phyloP scores from a whole-genome alignment of 2,797 vertebrate genomes.

The Dryobates pubescens region DNA sequence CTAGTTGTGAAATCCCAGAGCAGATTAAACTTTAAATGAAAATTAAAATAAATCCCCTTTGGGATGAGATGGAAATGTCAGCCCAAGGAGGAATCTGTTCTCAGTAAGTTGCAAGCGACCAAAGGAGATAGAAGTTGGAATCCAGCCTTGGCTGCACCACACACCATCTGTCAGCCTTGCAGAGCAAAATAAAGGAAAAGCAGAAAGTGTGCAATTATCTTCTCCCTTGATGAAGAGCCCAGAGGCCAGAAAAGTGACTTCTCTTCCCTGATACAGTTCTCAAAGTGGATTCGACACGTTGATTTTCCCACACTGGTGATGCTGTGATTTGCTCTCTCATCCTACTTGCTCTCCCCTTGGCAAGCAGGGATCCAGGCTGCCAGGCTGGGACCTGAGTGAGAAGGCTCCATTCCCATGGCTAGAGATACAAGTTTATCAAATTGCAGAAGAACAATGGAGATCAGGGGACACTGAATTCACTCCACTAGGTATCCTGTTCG shows the following conservation, averaged over 20 bases:
- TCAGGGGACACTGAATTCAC: background rate
- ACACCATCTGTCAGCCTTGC: constrained; percentile 50
- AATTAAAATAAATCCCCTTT: constrained; percentile 44
- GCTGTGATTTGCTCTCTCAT: rapidly evolving
- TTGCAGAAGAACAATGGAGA: background rate
- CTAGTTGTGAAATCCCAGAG: constrained; percentile 1
- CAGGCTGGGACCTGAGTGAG: background rate
- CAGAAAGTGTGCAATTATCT: background rate
- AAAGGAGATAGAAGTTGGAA: constrained; percentile 44
- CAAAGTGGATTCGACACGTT: background rate
- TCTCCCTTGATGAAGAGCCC: background rate
- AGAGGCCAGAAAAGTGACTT: constrained; percentile 1
- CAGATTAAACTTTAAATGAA: constrained; percentile 17
- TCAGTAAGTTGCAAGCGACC: background rate
- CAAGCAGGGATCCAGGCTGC: background rate
- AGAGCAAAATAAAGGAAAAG: constrained; percentile 16
- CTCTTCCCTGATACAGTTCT: background rate
- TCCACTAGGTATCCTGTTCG: background rate
- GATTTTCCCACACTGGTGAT: background rate
- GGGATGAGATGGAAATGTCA: constrained; percentile 62
- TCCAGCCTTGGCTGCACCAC: constrained; percentile 40
- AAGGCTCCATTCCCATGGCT: background rate
- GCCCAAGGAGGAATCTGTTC: constrained; percentile 56
- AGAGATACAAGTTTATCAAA: background rate
- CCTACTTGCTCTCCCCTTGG: background rate